These are phyloP conservation scores for Tapirus indicus DNA, from an alignment of 2,797 vertebrate species.

Conservation along the genomic window DNA sequence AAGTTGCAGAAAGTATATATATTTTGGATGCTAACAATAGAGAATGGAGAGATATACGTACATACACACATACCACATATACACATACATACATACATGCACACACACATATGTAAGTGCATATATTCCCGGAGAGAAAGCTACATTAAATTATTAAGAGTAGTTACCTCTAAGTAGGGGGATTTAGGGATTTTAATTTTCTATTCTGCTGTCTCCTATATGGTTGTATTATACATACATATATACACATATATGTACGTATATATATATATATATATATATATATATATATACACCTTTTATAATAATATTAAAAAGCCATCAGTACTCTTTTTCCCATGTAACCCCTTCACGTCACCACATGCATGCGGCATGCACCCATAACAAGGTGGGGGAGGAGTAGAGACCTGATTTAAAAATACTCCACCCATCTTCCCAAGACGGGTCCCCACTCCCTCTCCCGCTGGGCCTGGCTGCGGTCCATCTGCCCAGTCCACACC, in stretches of 20 bases:
- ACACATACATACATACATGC: background rate
- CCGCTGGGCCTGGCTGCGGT: background rate
- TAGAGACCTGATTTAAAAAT: background rate
- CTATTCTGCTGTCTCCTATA: background rate
- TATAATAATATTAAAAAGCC: background rate
- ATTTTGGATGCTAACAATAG: background rate
- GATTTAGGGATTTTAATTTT: background rate
- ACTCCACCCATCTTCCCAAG: background rate
- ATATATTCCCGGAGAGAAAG: background rate
- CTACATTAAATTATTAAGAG: background rate
- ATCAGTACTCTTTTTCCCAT: too few relatives aligned
- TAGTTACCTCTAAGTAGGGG: background rate
- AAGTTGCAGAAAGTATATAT: background rate
- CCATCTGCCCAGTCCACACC: background rate
- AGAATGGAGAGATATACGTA: background rate
- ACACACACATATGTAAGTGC: background rate
- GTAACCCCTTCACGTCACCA: background rate
- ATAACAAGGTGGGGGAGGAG: background rate
- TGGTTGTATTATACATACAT: background rate
- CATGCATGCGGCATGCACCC: background rate
- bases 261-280: background rate
- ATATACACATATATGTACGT: too few relatives aligned
- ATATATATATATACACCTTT: background rate
- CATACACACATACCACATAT: background rate
- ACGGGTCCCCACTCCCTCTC: rapidly evolving